phyloP scores from a whole-genome alignment of 2,797 vertebrate genomes.

The Sebastes kiyomatsui region DNA sequence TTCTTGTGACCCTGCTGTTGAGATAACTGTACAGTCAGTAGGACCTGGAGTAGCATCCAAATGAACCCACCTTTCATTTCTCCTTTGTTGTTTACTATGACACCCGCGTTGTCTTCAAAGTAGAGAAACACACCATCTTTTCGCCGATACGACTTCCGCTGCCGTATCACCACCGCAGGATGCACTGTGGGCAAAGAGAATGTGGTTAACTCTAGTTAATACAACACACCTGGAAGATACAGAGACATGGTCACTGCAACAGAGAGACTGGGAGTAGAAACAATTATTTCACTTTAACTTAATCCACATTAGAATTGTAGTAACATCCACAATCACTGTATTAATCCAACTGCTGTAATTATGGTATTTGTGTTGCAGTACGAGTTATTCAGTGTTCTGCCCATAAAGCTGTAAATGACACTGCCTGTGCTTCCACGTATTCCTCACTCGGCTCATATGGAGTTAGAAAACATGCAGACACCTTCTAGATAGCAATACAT shows the following conservation, averaged over 20 bases:
- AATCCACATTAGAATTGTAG: not conserved
- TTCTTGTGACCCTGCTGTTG: not conserved
- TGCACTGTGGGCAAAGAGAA: slow-evolving; percentile 83
- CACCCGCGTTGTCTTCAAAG: slow-evolving; percentile 97
- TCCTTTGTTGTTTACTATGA: slow-evolving; percentile 98
- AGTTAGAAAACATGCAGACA: not conserved
- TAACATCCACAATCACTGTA: no score
- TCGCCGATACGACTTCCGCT: slow-evolving; percentile 95
- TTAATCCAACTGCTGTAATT: not conserved
- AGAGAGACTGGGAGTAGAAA: no score
- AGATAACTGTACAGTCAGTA: not conserved
- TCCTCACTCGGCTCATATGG: not conserved
- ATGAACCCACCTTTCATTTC: slow-evolving; percentile 94
- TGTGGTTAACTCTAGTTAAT: rapidly evolving
- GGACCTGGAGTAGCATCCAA: not conserved
- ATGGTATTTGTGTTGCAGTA: not conserved
- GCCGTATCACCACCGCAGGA: slow-evolving; percentile 96
- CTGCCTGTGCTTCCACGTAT: no score
- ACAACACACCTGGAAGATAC: not conserved
- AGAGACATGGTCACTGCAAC: not conserved
- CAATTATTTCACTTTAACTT: not conserved
- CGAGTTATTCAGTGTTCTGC: not conserved
- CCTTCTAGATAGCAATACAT: not conserved
- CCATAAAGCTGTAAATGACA: not conserved
- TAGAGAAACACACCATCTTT: slow-evolving; percentile 98